These are phyloP conservation scores for Rhopalosiphum nymphaeae DNA, from an alignment of 2,888 invertebrate genomes.

Conservation along the genomic window DNA sequence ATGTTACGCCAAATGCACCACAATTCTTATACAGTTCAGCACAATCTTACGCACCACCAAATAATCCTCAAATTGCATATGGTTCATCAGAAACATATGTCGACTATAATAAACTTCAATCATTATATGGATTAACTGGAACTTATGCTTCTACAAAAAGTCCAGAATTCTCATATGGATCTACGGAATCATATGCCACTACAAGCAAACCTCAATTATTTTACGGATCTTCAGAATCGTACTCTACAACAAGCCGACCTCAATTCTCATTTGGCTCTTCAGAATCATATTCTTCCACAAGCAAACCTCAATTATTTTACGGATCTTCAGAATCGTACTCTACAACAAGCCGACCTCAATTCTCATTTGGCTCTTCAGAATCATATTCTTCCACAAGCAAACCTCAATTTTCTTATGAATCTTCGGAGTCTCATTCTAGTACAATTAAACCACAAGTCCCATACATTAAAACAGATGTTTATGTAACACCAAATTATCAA, in stretches of 20 bases:
- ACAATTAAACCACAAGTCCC: conserved; percentile 7
- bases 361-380: background rate
- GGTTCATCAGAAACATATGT: background rate
- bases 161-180: conserved; percentile 11
- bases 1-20: background rate
- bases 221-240: conserved; percentile 20
- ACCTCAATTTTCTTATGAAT: background rate
- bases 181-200: conserved; percentile 15
- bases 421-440: conserved; percentile 15
- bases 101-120: background rate
- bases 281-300: conserved; percentile 18
- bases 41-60: conserved; percentile 5
- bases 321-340: conserved; percentile 19
- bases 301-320: conserved; percentile 37
- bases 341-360: conserved; percentile 22
- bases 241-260: conserved; percentile 24
- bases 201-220: conserved; percentile 41
- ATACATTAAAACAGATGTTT: background rate
- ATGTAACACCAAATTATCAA: conserved; percentile 12
- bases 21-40: conserved; percentile 16
- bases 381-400: conserved; percentile 10
- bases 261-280: background rate
- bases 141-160: background rate
- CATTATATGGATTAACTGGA: background rate
- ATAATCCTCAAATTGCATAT: background rate